Conservation (phyloP, 2,888 invertebrate genomes). For the Apodemia duryi region DNA sequence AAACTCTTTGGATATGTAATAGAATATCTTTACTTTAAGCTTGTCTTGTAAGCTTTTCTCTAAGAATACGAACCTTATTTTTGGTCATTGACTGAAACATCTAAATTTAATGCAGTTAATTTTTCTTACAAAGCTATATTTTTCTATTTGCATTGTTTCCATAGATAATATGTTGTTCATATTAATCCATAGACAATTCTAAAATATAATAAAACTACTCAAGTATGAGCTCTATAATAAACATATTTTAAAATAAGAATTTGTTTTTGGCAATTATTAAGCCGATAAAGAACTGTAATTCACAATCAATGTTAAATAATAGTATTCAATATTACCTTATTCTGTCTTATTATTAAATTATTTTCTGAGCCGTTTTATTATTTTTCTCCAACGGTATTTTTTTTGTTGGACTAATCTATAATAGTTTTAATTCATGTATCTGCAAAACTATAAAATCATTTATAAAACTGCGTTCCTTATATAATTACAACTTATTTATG, state of each 20-base stretch:
- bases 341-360: no score
- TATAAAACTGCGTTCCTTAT: no score
- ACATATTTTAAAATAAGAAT: neutral
- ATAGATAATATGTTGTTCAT: neutral
- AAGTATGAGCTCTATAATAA: neutral
- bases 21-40: conserved; percentile 4
- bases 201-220: neutral
- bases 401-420: no score
- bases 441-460: no score
- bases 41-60: conserved; percentile 3
- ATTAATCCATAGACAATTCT: neutral
- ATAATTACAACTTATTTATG: no score
- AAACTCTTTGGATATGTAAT: conserved; percentile 5
- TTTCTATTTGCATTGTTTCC: neutral
- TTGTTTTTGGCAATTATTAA: neutral
- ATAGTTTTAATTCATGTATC: no score
- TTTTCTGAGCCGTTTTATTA: no score
- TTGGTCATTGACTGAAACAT: neutral
- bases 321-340: no score
- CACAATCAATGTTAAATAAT: no score
- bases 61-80: neutral
- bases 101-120: neutral
- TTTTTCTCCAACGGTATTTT: no score
- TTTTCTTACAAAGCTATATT: neutral
- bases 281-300: neutral